Conservation (phyloP, 2,797 vertebrate species). For the Cyclopterus lumpus region DNA sequence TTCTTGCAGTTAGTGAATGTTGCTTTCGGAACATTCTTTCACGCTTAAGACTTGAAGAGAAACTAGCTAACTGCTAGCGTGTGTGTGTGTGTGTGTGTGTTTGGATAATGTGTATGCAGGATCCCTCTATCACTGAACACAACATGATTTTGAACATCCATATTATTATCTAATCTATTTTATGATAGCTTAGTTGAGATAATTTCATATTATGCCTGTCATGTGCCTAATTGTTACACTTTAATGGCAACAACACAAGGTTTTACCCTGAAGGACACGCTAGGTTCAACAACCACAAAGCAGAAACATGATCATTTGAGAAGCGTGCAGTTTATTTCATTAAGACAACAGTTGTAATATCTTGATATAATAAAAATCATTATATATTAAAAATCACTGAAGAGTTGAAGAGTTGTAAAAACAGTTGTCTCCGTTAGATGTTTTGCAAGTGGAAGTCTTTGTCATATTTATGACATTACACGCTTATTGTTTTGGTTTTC, state of each 20-base stretch:
- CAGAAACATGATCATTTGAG: not conserved
- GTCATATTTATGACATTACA: not conserved
- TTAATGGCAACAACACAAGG: not conserved
- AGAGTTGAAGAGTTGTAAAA: not conserved
- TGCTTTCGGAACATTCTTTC: slow-evolving; percentile 7
- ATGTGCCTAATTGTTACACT: not conserved
- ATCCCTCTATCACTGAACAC: not conserved
- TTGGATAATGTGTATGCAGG: not conserved
- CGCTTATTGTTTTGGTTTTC: not conserved
- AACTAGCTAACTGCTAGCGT: not conserved
- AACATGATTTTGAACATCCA: not conserved
- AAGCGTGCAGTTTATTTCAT: not conserved
- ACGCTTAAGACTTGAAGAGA: not conserved
- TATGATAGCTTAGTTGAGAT: not conserved
- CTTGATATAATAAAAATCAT: not conserved
- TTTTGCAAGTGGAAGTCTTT: not conserved
- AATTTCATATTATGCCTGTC: not conserved
- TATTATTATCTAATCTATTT: not conserved
- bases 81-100: not conserved
- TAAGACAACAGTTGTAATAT: not conserved
- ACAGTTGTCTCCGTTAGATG: not conserved
- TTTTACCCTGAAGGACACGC: not conserved
- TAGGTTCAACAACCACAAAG: slow-evolving; percentile 23
- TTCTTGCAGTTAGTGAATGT: slow-evolving; percentile 27
- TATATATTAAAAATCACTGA: slow-evolving; percentile 3